These are phyloP conservation scores for Bradypodion pumilum DNA, from an alignment of 2,797 vertebrate genomes.

Conservation along the genomic window DNA sequence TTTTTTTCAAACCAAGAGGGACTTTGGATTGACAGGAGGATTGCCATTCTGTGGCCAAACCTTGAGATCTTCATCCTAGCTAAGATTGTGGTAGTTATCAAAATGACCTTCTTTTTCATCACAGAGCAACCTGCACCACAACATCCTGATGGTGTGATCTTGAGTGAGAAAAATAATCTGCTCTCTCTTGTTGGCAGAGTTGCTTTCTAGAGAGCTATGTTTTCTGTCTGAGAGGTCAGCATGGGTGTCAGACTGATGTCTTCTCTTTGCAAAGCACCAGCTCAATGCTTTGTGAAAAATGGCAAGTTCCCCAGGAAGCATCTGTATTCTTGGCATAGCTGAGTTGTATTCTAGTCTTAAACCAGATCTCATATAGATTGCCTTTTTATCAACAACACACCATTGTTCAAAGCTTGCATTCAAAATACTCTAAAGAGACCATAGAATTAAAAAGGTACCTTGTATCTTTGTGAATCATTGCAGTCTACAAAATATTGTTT, in stretches of 20 bases:
- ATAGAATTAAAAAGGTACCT: background rate
- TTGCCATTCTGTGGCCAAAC: background rate
- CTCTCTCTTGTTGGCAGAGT: background rate
- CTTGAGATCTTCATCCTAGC: background rate
- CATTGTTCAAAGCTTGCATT: background rate
- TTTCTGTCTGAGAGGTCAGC: background rate
- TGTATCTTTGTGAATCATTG: background rate
- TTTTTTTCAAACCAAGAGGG: too few relatives aligned
- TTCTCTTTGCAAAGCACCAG: slow-evolving; percentile 3
- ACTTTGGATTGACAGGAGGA: background rate
- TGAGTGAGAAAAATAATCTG: background rate
- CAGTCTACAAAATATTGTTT: background rate
- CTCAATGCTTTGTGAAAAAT: slow-evolving; percentile 3
- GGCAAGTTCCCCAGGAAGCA: background rate
- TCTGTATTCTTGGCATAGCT: background rate
- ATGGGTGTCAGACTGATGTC: background rate
- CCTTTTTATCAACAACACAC: slow-evolving; percentile 2
- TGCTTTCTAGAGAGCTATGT: background rate
- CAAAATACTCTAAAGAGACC: background rate
- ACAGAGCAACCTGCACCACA: background rate
- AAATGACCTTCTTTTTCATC: background rate
- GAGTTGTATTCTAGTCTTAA: background rate
- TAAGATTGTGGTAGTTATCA: background rate
- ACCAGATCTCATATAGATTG: slow-evolving; percentile 15
- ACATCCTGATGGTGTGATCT: background rate